Evolutionary conservation across 2,113 vertebrate genomes (phyloP), one percentile per base, ranked within the genome.

Genomic region (Hypomesus transpacificus): DNA sequence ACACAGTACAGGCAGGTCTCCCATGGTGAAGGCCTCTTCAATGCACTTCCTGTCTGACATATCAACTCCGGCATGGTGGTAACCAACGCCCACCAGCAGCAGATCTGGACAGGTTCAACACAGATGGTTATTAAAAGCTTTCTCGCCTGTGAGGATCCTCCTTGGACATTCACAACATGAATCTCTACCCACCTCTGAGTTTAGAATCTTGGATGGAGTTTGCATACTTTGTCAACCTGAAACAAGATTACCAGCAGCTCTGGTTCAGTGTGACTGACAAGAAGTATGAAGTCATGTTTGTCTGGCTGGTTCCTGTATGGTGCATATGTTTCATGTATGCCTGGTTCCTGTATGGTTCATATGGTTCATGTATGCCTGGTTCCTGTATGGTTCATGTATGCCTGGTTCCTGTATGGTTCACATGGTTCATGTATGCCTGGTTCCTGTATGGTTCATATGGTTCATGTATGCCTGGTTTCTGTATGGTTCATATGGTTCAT

Each of bases 21-120:
- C 96, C 66, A 68, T 31, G 63, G 87, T 92, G 86, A 99, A 99
- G 77, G 92, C 91, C 71, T 87, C 84, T 92, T 99, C 97, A 78
- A 96, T 88, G 80, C 90, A 24, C 91, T 96, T 98, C 83, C 97
- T 94, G 78, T 99, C 97, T 13, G 94, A 93, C 24, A 95, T 3
- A 51, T 95, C 95, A 85, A 98, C 88, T 31, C 97, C 97, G 79
- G 97, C 97, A 74, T 99, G 97, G 88, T 99, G 97, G 86, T 93
- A 99, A 75, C 94, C 97, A 76, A 98, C 90, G 81, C 97, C 97
- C 75, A 82, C 84, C 24, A 86, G 83, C 73, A 98, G 80, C 68
- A 95, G 88, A 77, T 98, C 97, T 99, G 80, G 69, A 91, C 77
- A 63, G 73, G 53, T 76, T 70, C 76, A 31, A 70, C 34, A 50